Evolutionary conservation across 2,113 vertebrate genomes (phyloP).

Genomic region (Thalassoma bifasciatum): DNA sequence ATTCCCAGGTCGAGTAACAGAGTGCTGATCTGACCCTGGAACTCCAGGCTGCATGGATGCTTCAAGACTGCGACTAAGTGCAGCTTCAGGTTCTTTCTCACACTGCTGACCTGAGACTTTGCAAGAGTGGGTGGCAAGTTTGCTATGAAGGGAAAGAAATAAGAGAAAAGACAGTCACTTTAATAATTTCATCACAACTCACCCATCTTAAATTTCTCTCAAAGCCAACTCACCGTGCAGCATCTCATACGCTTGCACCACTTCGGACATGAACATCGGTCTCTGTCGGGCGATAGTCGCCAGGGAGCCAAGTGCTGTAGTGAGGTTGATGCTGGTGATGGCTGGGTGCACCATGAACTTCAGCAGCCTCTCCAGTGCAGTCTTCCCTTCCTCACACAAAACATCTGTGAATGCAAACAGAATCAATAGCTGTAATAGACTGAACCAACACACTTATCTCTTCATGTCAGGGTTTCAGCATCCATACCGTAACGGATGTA

Average conservation of each 20-base stretch:
- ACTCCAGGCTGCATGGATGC: conserved; percentile 91
- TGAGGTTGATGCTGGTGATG: conserved; percentile 97
- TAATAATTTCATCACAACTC: too few relatives aligned
- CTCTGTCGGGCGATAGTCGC: conserved; percentile 93
- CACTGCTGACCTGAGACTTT: conserved; percentile 97
- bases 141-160: conserved; percentile 73
- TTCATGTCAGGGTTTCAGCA: background rate
- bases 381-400: conserved; percentile 90
- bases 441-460: background rate
- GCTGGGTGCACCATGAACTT: conserved; percentile 98
- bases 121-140: conserved; percentile 94
- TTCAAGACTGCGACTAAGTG: conserved; percentile 91
- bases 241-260: conserved; percentile 95
- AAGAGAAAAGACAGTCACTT: too few relatives aligned
- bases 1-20: conserved; percentile 94
- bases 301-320: conserved; percentile 90
- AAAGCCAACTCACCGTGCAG: conserved; percentile 85
- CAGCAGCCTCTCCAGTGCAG: conserved; percentile 92
- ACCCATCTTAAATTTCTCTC: background rate
- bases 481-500: conserved; percentile 90
- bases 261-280: conserved; percentile 97
- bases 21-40: conserved; percentile 93
- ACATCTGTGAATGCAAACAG: conserved; percentile 68
- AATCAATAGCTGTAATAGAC: background rate
- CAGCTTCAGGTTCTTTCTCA: conserved; percentile 95